phyloP scores from a whole-genome alignment of 92 coral and sea anemone genomes.

The Phenganax subtilis region DNA sequence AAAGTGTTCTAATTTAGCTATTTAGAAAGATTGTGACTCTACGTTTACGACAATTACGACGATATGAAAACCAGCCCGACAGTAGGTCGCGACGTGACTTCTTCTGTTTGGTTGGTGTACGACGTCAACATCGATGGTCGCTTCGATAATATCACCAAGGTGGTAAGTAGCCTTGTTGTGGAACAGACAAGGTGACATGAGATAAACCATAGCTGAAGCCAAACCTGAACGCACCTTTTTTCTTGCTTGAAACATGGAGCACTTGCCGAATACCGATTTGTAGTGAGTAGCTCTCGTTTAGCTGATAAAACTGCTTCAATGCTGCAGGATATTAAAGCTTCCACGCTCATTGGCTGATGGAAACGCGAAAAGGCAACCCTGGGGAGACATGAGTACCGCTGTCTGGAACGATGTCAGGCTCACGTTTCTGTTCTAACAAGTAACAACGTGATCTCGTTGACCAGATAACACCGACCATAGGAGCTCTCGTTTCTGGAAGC shows the following conservation, averaged over 20 bases:
- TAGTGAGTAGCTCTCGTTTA: not conserved
- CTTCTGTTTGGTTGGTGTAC: conserved; percentile 7
- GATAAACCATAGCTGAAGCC: conserved; percentile 19
- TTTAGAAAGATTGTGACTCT: too few species aligned
- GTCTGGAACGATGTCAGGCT: conserved; percentile 1
- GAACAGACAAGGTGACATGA: conserved; percentile 16
- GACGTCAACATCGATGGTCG: conserved; percentile 6
- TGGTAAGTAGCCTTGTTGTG: conserved; percentile 15
- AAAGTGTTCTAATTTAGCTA: too few species aligned
- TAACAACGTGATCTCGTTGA: conserved; percentile 16
- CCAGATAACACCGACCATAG: conserved; percentile 17
- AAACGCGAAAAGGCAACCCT: not conserved
- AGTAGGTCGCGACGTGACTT: not conserved
- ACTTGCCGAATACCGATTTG: conserved; percentile 1
- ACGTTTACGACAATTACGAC: not conserved
- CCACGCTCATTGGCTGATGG: not conserved
- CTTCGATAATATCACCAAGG: conserved; percentile 17
- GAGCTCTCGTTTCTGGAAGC: not conserved
- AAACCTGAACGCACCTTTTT: conserved; percentile 14
- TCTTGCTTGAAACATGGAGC: not conserved
- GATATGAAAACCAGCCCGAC: not conserved
- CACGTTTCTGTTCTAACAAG: conserved; percentile 16
- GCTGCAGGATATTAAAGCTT: not conserved
- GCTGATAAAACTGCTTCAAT: conserved; percentile 22
- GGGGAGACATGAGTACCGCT: conserved; percentile 9